Evolutionary conservation across 2,888 invertebrate genomes (phyloP).

Genomic region (Leucozona laternaria): DNA sequence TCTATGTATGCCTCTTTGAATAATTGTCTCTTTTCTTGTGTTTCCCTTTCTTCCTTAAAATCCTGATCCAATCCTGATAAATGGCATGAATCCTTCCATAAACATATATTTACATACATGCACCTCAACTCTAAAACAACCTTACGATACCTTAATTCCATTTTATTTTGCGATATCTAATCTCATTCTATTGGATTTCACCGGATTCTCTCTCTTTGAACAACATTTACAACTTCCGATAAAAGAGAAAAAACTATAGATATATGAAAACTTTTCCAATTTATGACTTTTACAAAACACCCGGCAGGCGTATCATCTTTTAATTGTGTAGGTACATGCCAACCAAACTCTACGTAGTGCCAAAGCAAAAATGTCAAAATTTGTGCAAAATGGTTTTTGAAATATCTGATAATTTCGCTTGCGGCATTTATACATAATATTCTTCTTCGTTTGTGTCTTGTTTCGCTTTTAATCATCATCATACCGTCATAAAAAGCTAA

Average conservation of each 20-base stretch:
- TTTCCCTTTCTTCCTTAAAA: too few relatives aligned
- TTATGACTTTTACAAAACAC: constrained; percentile 65
- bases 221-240: constrained; percentile 71
- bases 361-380: constrained; percentile 67
- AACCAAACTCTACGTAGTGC: constrained; percentile 3
- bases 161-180: constrained; percentile 32
- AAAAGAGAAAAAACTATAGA: constrained; percentile 40
- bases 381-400: constrained; percentile 52
- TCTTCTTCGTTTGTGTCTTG: not conserved
- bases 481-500: constrained; percentile 29
- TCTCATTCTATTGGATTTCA: not conserved
- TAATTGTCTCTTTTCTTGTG: too few relatives aligned
- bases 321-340: not conserved
- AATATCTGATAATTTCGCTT: constrained; percentile 66
- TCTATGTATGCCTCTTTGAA: too few relatives aligned
- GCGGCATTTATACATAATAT: constrained; percentile 34
- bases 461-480: constrained; percentile 59
- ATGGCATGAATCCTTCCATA: too few relatives aligned
- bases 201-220: constrained; percentile 18
- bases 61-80: too few relatives aligned
- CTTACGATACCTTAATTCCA: not conserved
- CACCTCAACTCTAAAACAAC: not conserved
- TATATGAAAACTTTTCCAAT: constrained; percentile 66
- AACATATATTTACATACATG: too few relatives aligned
- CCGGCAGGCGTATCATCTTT: constrained; percentile 41